Percentiles rank a stretch among this genome's conserved stretches.
Conservation (phyloP, 2,888 invertebrate genomes). For the Oligia fasciuncula region DNA sequence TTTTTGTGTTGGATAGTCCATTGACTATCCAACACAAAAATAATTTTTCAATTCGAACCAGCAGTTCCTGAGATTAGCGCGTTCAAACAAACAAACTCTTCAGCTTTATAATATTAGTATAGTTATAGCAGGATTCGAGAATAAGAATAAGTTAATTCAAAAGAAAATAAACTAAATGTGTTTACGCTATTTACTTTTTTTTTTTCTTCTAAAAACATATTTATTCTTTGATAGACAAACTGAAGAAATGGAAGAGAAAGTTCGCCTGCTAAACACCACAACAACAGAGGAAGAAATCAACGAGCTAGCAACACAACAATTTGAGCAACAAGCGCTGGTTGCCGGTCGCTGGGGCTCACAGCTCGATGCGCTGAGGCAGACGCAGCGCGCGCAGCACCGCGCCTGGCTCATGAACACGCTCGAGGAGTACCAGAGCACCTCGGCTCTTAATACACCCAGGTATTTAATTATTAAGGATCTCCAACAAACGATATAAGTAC, state of each 20-base stretch:
- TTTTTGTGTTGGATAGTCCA: too few relatives aligned
- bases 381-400: conserved; percentile 96
- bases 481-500: not conserved
- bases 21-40: too few relatives aligned
- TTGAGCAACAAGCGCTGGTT: conserved; percentile 95
- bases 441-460: conserved; percentile 91
- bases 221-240: conserved; percentile 89
- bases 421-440: conserved; percentile 81
- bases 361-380: conserved; percentile 95
- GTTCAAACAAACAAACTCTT: too few relatives aligned
- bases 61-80: too few relatives aligned
- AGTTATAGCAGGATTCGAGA: not conserved
- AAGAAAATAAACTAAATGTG: not conserved
- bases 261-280: conserved; percentile 93
- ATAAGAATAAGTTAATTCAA: not conserved
- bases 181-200: not conserved
- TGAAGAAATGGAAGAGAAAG: conserved; percentile 96
- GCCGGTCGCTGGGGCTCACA: conserved; percentile 96
- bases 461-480: conserved; percentile 41
- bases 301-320: conserved; percentile 94
- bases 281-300: conserved; percentile 96
- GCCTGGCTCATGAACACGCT: conserved; percentile 96
- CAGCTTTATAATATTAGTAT: too few relatives aligned
- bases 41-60: too few relatives aligned
- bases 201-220: not conserved